These are phyloP conservation scores for Spheniscus mendiculus DNA, from an alignment of 2,113 vertebrate species.

Conservation along the genomic window DNA sequence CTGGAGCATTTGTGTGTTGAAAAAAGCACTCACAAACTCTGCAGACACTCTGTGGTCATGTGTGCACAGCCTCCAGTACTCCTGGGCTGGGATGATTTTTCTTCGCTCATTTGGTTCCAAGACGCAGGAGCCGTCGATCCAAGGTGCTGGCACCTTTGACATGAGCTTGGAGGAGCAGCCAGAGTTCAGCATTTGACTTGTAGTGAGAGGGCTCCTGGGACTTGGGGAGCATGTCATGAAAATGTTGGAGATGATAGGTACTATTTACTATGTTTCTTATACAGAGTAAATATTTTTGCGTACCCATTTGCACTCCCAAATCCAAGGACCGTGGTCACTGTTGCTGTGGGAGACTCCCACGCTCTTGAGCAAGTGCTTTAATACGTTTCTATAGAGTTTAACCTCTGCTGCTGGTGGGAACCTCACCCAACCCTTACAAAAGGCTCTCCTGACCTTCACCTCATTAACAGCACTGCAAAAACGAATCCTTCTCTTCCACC, in stretches of 20 bases:
- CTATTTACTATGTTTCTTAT: background rate
- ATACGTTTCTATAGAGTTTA: background rate
- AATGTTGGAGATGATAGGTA: rapidly evolving
- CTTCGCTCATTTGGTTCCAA: background rate
- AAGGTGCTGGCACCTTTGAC: background rate
- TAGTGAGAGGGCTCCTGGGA: background rate
- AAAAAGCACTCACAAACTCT: background rate
- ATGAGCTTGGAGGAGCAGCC: rapidly evolving
- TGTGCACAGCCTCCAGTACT: background rate
- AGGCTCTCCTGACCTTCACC: background rate
- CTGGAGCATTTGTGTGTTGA: background rate
- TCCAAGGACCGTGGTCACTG: background rate
- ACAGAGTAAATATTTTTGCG: background rate
- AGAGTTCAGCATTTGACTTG: background rate
- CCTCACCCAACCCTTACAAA: background rate
- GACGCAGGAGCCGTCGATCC: rapidly evolving
- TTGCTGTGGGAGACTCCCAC: background rate
- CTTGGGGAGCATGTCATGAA: background rate
- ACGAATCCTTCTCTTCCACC: background rate
- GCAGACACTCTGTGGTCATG: background rate
- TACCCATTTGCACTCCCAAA: background rate
- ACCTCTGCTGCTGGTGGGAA: background rate
- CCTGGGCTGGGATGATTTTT: background rate
- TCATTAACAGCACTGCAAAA: background rate
- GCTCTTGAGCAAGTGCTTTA: background rate